Base-by-base conservation (phyloP, 2,113 vertebrate species). In the Rhynchopsitta pachyrhyncha region DNA sequence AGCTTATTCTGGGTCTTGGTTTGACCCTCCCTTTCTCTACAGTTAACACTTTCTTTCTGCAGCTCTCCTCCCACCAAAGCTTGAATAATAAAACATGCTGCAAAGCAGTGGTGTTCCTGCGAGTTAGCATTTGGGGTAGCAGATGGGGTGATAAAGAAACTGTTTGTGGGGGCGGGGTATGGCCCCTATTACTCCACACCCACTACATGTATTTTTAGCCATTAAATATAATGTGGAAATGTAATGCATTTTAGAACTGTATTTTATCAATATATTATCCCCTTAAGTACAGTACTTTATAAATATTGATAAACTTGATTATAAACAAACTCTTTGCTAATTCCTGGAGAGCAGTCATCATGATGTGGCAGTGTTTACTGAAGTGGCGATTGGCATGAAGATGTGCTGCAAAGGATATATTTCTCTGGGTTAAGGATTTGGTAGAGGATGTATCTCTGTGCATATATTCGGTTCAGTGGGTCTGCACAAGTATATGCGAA, bases 111-210 rank as follows among this genome's bases (percentile, higher is more conserved):
- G 97, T 98, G 97, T 97, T 98, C 96, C 96, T 98, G 97, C 95
- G 95, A 98, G 96, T 97, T 97, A 98, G 96, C 98, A 98, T 98
- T 98, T 98, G 98, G 98, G 97, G 94, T 97, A 96, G 97, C 98
- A 98, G 98, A 98, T 98, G 98, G 98, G 98, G 97, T 97, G 97
- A 98, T 97, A 98, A 98, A 93, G 93, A 98, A 98, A 97, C 97
- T 98, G 97, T 97, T 97, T 96, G 86, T 97, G 97, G 98, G 97
- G 97, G 97, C 73, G 97, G 98, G 97, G 97, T 97, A 97, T 82
- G 92, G 96, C 96, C 97, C 93, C 97, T 95, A 97, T 95, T 96
- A 96, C 91, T 98, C 94, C 68, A 94, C 97, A 95, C 94, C 96
- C 95, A 96, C 93, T 95, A 91, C 93, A 92, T 96, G 97, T 95